phyloP scores from a whole-genome alignment of 2,888 invertebrate species.

The Apantesis nais region DNA sequence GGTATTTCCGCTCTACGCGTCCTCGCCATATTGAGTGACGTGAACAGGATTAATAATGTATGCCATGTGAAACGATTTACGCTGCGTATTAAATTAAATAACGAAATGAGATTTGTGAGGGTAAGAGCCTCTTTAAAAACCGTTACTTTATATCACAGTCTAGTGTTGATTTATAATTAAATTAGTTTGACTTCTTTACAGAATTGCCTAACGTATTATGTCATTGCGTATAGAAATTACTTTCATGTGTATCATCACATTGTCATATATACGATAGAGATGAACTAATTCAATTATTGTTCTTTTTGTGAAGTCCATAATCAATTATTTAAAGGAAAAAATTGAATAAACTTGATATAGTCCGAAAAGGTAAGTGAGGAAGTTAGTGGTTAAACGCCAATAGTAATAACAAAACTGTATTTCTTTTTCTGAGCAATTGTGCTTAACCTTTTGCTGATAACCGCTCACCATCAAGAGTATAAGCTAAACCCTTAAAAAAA shows the following conservation, averaged over 20 bases:
- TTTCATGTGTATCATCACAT: not conserved
- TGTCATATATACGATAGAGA: too few species aligned
- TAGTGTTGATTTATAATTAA: too few species aligned
- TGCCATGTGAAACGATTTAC: not conserved
- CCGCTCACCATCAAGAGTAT: not conserved
- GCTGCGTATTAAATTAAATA: not conserved
- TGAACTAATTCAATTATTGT: not conserved
- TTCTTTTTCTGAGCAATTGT: too few species aligned
- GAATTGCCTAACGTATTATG: not conserved
- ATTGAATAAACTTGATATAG: too few species aligned
- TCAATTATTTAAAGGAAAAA: too few species aligned
- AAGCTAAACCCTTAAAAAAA: not conserved
- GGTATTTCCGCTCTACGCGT: slow-evolving; percentile 17
- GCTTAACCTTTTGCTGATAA: too few species aligned
- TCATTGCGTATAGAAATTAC: not conserved
- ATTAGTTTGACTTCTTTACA: not conserved
- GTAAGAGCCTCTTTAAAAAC: not conserved
- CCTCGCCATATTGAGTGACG: not conserved
- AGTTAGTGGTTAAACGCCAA: not conserved
- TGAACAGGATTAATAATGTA: not conserved
- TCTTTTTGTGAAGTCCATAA: not conserved
- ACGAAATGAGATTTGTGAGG: not conserved
- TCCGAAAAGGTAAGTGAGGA: not conserved
- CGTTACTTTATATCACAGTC: not conserved
- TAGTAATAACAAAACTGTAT: not conserved